These are phyloP conservation scores for Aegithalos caudatus DNA, from an alignment of 2,113 vertebrate species.

Conservation along the genomic window DNA sequence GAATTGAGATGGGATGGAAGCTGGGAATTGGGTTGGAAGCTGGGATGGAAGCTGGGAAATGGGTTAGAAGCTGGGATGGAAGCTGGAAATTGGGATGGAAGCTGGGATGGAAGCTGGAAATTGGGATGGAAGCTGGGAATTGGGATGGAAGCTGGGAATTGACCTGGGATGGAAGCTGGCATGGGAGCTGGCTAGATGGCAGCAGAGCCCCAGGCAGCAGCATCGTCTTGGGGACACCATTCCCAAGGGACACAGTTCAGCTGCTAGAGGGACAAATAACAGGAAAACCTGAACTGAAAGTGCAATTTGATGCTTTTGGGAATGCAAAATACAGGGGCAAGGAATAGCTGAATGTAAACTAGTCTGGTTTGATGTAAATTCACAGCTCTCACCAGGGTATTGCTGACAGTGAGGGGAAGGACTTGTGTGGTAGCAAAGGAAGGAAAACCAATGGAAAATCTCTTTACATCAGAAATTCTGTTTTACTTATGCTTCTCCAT, in stretches of 20 bases:
- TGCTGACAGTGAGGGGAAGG: not conserved
- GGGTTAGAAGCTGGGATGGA: not conserved
- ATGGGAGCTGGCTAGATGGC: slow-evolving; percentile 38
- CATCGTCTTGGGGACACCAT: not conserved
- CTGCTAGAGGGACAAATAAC: not conserved
- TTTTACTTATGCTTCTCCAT: not conserved
- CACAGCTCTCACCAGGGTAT: not conserved
- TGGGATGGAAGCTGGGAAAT: too few species aligned
- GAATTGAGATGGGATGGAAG: too few species aligned
- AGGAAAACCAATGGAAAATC: not conserved
- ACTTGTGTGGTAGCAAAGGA: not conserved
- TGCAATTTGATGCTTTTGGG: not conserved
- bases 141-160: not conserved
- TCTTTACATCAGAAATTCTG: not conserved
- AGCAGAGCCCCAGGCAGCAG: slow-evolving; percentile 29
- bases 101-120: not conserved
- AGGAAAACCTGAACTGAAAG: not conserved
- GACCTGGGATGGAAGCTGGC: not conserved
- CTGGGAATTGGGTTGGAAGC: too few species aligned
- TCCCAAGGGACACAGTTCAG: not conserved
- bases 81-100: not conserved
- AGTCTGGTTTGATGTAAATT: not conserved
- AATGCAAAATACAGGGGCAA: not conserved
- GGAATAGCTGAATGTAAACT: not conserved
- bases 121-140: not conserved